Evolutionary conservation across 2,888 invertebrate genomes (phyloP).

Genomic region (Meteorus colon): DNA sequence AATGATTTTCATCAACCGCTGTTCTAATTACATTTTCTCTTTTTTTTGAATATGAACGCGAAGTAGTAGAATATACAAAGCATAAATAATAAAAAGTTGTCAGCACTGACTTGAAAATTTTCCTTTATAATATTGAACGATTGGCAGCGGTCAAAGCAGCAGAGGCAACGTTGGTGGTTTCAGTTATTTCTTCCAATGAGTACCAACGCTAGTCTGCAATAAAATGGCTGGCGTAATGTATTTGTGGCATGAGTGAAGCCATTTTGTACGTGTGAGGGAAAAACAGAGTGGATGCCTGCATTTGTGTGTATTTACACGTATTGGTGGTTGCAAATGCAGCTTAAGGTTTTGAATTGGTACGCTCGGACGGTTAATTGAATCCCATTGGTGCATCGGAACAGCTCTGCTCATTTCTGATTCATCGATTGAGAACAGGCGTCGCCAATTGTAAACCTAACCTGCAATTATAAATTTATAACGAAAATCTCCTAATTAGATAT

Average conservation of each 20-base stretch:
- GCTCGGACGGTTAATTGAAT: background rate
- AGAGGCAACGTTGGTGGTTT: background rate
- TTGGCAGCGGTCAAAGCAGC: conserved; percentile 65
- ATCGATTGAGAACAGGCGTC: too few relatives aligned
- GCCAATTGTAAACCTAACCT: too few relatives aligned
- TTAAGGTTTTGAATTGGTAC: background rate
- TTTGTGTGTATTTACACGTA: conserved; percentile 1
- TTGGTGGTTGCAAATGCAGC: background rate
- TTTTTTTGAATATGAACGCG: background rate
- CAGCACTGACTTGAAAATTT: conserved; percentile 73
- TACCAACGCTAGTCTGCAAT: conserved; percentile 64
- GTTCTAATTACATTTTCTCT: background rate
- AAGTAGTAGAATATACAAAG: conserved; percentile 50
- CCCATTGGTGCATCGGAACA: background rate
- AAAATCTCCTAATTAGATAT: too few relatives aligned
- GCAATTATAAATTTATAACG: too few relatives aligned
- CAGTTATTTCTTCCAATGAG: conserved; percentile 42
- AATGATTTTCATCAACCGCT: background rate
- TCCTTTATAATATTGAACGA: conserved; percentile 64
- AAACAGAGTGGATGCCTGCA: background rate
- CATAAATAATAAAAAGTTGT: conserved; percentile 65
- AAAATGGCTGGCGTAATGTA: background rate
- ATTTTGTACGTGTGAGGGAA: background rate
- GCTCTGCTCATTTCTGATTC: too few relatives aligned
- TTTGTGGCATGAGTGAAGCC: conserved; percentile 6